Percentiles rank a stretch among this genome's conserved stretches.
These are phyloP conservation scores for Sesamia nonagrioides DNA, from an alignment of 1,140 invertebrate species.

Conservation along the genomic window DNA sequence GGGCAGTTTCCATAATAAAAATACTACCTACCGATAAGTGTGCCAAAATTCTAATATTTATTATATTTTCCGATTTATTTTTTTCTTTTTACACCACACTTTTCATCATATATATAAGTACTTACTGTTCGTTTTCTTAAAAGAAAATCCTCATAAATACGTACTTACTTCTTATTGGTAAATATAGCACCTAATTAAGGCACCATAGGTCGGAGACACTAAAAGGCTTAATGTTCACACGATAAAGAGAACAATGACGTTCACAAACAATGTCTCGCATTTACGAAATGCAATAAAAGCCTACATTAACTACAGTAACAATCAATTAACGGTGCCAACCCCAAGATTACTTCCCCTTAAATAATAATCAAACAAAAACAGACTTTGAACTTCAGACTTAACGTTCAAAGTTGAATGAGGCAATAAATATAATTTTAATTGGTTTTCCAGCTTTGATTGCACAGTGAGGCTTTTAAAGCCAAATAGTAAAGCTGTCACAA, in stretches of 20 bases:
- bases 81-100: too few species aligned
- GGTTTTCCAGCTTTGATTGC: slow-evolving; percentile 36
- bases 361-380: slow-evolving; percentile 1
- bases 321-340: slow-evolving; percentile 53
- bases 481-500: slow-evolving; percentile 36
- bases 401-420: background rate
- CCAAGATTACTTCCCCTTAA: slow-evolving; percentile 46
- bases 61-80: too few species aligned
- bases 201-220: background rate
- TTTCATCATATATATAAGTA: too few species aligned
- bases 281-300: slow-evolving; percentile 48
- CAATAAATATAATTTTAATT: slow-evolving; percentile 30
- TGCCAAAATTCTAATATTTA: too few species aligned
- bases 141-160: too few species aligned
- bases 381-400: background rate
- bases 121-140: too few species aligned
- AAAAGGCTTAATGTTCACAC: slow-evolving; percentile 33
- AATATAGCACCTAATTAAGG: background rate
- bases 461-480: slow-evolving; percentile 36
- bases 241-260: slow-evolving; percentile 32
- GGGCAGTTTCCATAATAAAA: too few species aligned
- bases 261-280: slow-evolving; percentile 11
- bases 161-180: background rate
- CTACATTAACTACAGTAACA: slow-evolving; percentile 53
- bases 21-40: too few species aligned